Percentiles rank a stretch among this genome's conserved stretches.
These are phyloP conservation scores for Ciconia nigra DNA, from an alignment of 2,797 vertebrate species.

Conservation along the genomic window DNA sequence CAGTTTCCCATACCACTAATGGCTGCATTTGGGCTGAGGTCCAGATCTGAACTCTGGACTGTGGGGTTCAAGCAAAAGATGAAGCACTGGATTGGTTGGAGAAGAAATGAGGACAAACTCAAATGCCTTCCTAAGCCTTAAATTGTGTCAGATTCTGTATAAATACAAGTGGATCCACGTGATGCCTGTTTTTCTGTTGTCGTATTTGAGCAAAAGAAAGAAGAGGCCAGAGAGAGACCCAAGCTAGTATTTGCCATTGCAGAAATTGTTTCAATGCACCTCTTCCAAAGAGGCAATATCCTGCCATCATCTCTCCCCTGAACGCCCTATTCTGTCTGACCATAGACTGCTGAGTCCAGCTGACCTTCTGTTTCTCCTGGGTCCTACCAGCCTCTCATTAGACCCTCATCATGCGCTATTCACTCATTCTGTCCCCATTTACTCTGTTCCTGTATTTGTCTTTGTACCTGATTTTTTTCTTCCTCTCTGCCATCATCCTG, in stretches of 20 bases:
- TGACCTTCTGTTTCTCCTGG: not conserved
- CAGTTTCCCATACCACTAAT: not conserved
- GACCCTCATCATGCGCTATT: not conserved
- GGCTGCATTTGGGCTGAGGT: not conserved
- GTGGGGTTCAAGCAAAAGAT: not conserved
- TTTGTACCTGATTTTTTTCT: not conserved
- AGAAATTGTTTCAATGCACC: not conserved
- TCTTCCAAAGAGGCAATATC: not conserved
- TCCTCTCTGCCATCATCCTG: not conserved
- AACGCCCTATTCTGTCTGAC: not conserved
- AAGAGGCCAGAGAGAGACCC: not conserved
- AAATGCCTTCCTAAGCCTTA: not conserved
- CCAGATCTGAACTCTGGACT: not conserved
- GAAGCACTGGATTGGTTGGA: not conserved
- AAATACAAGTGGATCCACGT: not conserved
- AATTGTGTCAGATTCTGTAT: not conserved
- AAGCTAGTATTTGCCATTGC: not conserved
- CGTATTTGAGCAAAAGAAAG: not conserved
- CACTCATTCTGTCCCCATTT: not conserved
- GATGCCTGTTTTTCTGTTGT: not conserved
- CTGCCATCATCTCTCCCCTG: not conserved
- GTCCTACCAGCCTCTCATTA: not conserved
- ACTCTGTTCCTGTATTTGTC: not conserved
- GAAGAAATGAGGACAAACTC: not conserved
- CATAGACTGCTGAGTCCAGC: not conserved